Percentiles rank a stretch among this genome's conserved stretches.
phyloP scores from a whole-genome alignment of 2,113 vertebrate genomes.

The Hemichromis elongatus region DNA sequence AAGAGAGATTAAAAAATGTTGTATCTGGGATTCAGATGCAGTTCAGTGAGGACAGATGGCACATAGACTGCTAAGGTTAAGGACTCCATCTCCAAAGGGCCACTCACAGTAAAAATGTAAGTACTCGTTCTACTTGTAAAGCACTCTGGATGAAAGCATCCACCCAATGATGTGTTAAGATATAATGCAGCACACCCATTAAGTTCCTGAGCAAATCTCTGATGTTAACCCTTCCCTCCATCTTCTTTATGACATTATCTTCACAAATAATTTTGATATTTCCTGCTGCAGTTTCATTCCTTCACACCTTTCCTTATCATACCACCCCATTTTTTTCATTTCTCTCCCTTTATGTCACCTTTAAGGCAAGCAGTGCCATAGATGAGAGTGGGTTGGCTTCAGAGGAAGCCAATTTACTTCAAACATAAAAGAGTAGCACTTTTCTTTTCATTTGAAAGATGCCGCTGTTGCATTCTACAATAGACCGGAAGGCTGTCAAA shows the following conservation, averaged over 20 bases:
- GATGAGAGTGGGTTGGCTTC: constrained; percentile 2
- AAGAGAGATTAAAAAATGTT: background rate
- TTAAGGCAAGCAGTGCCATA: background rate
- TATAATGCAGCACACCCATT: background rate
- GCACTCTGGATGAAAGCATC: constrained; percentile 16
- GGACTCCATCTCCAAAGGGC: background rate
- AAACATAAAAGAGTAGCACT: constrained; percentile 23
- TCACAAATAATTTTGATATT: background rate
- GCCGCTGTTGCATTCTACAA: background rate
- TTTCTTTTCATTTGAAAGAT: constrained; percentile 4
- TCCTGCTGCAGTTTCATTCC: background rate
- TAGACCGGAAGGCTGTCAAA: constrained; percentile 9
- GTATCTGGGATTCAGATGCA: background rate
- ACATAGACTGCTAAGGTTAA: background rate
- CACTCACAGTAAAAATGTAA: background rate
- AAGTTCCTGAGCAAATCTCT: background rate
- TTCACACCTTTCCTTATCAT: background rate
- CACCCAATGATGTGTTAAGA: background rate
- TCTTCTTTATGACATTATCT: background rate
- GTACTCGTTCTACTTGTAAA: background rate
- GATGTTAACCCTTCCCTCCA: background rate
- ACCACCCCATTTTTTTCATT: background rate
- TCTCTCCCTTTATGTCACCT: constrained; percentile 4
- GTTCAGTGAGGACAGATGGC: background rate
- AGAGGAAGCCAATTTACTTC: constrained; percentile 39